phyloP scores from a whole-genome alignment of 1,140 invertebrate species.

The Dreissena polymorpha region DNA sequence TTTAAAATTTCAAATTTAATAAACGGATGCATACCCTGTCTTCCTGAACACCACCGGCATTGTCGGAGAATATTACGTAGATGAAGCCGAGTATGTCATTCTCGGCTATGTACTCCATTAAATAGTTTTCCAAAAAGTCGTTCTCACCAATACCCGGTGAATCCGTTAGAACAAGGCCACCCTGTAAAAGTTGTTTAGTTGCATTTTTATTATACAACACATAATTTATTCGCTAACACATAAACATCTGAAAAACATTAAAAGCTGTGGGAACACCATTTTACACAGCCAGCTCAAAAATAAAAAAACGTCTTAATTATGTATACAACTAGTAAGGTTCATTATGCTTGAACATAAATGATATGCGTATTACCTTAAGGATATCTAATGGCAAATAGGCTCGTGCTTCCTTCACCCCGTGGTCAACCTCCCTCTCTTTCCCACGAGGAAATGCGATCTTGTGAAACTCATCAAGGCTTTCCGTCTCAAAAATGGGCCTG shows the following conservation, averaged over 20 bases:
- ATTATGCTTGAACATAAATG: no score
- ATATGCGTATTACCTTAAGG: slow-evolving; percentile 45
- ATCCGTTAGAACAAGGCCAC: slow-evolving; percentile 65
- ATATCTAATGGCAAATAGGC: slow-evolving; percentile 56
- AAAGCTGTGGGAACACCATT: no score
- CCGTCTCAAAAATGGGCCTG: slow-evolving; percentile 16
- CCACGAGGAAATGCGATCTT: slow-evolving; percentile 22
- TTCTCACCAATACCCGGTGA: slow-evolving; percentile 71
- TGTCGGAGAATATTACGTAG: slow-evolving; percentile 70
- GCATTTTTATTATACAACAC: no score
- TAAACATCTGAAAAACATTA: no score
- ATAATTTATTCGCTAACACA: no score
- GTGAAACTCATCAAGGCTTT: slow-evolving; percentile 12
- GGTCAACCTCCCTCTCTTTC: slow-evolving; percentile 44
- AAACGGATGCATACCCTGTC: slow-evolving; percentile 61
- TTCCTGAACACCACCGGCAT: slow-evolving; percentile 68
- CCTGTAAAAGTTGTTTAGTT: slow-evolving; percentile 43
- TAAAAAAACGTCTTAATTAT: no score
- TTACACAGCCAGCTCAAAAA: no score
- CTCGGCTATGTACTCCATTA: slow-evolving; percentile 61
- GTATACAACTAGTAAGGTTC: no score
- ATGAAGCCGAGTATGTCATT: slow-evolving; percentile 67
- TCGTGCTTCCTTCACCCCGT: slow-evolving; percentile 52
- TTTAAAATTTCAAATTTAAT: no score
- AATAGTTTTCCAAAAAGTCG: slow-evolving; percentile 59